A percentile compares a stretch with the other conserved stretches of the same genome.
These are phyloP conservation scores for Acrocera orbiculus DNA, from an alignment of 2,888 invertebrate genomes.

Conservation along the genomic window DNA sequence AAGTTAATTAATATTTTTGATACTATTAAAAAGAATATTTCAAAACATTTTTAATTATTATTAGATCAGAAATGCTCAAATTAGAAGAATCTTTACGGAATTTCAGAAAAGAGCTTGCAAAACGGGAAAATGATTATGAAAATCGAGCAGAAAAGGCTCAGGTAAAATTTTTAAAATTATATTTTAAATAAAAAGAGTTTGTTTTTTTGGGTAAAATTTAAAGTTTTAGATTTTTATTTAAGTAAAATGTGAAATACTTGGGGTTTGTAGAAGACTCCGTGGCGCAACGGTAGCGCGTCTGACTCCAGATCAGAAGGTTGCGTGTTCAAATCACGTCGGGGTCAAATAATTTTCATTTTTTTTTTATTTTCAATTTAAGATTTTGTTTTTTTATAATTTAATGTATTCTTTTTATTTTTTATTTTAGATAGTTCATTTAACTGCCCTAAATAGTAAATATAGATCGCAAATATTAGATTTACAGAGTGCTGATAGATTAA, in stretches of 20 bases:
- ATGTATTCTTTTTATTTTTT: no score
- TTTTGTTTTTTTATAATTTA: no score
- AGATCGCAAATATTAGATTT: no score
- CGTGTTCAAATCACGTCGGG: constrained; percentile 13
- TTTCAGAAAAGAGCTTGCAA: constrained; percentile 3
- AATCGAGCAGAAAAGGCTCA: constrained; percentile 8
- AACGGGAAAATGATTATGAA: constrained; percentile 8
- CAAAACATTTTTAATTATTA: not conserved
- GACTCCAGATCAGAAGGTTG: constrained; percentile 13
- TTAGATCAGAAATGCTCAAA: constrained; percentile 5
- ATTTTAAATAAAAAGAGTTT: no score
- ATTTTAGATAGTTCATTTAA: no score
- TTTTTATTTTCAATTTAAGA: no score
- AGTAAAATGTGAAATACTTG: not conserved
- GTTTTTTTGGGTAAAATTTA: not conserved
- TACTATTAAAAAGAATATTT: not conserved
- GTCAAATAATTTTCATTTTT: constrained; percentile 4
- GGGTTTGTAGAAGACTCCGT: constrained; percentile 7
- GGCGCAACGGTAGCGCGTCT: constrained; percentile 13
- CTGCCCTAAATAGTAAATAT: no score
- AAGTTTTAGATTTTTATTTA: not conserved
- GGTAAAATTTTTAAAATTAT: constrained; percentile 2
- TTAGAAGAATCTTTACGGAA: constrained; percentile 2
- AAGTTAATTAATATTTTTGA: constrained; percentile 1
- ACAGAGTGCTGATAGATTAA: no score